Conservation (phyloP, 2,113 vertebrate genomes). For the Thamnaconus septentrionalis region DNA sequence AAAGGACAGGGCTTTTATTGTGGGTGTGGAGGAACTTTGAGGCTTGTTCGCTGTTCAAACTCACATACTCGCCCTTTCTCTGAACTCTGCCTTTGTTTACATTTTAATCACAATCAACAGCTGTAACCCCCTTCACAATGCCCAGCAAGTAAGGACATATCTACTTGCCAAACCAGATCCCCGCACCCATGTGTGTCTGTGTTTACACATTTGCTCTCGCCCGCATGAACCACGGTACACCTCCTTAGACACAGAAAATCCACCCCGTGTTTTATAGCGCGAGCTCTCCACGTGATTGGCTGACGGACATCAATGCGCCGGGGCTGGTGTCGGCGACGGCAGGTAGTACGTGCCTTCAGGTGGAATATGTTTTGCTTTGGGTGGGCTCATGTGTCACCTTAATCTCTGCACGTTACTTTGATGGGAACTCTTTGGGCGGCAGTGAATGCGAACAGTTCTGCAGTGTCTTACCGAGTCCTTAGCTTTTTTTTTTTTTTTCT, state of each 20-base stretch:
- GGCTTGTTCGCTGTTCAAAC: conserved; percentile 60
- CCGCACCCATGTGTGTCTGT: conserved; percentile 62
- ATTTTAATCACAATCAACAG: conserved; percentile 79
- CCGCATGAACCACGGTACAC: conserved; percentile 56
- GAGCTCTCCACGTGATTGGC: conserved; percentile 29
- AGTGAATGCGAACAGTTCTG: conserved; percentile 39
- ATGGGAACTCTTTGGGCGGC: conserved; percentile 35
- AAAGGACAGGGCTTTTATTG: conserved; percentile 23
- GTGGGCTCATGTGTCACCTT: conserved; percentile 53
- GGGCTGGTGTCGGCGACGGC: conserved; percentile 46
- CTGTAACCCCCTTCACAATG: conserved; percentile 73
- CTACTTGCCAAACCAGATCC: conserved; percentile 79
- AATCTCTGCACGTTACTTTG: conserved; percentile 44
- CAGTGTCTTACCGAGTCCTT: conserved; percentile 21
- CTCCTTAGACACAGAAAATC: conserved; percentile 52
- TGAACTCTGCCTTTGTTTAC: conserved; percentile 77
- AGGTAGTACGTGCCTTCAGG: conserved; percentile 47
- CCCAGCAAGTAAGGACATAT: conserved; percentile 72
- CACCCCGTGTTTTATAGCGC: conserved; percentile 28
- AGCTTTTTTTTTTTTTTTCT: conserved; percentile 4
- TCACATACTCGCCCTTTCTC: conserved; percentile 66
- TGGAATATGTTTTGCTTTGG: conserved; percentile 50
- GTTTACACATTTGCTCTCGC: conserved; percentile 63
- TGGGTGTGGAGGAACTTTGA: conserved; percentile 42
- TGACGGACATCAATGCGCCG: conserved; percentile 30